Evolutionary conservation across 2,888 invertebrate genomes (phyloP).

Genomic region (Cylloceria caligata): DNA sequence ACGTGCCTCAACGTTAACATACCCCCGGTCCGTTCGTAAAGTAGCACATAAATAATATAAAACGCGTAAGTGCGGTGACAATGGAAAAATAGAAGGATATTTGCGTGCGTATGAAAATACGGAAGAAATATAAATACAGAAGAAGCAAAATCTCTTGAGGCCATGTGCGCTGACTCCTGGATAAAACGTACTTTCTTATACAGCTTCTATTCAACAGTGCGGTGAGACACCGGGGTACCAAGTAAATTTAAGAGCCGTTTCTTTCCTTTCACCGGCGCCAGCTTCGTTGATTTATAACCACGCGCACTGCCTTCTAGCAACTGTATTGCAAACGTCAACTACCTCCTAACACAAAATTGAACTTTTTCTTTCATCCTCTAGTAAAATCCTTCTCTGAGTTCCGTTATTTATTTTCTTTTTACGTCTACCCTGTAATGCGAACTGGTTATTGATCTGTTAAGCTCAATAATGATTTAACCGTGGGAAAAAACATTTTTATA

Average conservation of each 20-base stretch:
- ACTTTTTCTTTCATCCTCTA: conserved; percentile 5
- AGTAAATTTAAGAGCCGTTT: conserved; percentile 53
- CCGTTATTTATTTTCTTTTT: background rate
- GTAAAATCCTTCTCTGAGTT: background rate
- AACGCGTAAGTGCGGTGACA: conserved; percentile 46
- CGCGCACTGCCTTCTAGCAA: background rate
- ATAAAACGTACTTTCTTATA: conserved; percentile 46
- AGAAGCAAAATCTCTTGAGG: conserved; percentile 37
- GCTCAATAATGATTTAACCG: background rate
- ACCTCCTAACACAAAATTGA: conserved; percentile 15
- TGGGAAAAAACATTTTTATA: too few relatives aligned
- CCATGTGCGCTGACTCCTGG: conserved; percentile 19
- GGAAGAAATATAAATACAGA: conserved; percentile 50
- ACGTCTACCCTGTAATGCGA: background rate
- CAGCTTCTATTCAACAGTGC: conserved; percentile 30
- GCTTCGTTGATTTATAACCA: conserved; percentile 56
- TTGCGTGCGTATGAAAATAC: conserved; percentile 45
- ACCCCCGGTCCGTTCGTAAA: conserved; percentile 49
- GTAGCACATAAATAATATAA: conserved; percentile 60
- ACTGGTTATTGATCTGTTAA: background rate
- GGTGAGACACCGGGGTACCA: conserved; percentile 11
- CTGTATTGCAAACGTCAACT: conserved; percentile 15
- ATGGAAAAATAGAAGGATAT: conserved; percentile 22
- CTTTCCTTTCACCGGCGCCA: conserved; percentile 11
- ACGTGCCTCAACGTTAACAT: conserved; percentile 26